Evolutionary conservation across 2,888 invertebrate genomes (phyloP).

Genomic region (Volucella inanis): DNA sequence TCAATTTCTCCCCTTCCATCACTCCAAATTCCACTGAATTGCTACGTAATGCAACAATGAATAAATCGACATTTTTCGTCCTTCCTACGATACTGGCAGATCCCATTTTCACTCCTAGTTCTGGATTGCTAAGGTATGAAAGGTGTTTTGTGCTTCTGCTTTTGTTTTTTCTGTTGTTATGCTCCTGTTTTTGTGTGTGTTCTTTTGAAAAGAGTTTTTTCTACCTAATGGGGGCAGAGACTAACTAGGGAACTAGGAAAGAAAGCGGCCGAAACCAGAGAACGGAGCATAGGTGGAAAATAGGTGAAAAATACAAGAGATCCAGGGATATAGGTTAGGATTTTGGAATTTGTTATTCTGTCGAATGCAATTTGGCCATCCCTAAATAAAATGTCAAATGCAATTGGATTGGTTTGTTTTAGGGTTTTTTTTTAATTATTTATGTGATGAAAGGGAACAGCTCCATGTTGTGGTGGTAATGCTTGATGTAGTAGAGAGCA

Average conservation of each 20-base stretch:
- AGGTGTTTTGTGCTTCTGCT: constrained; percentile 17
- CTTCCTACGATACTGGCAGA: background rate
- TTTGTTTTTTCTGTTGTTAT: constrained; percentile 28
- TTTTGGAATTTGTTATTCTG: constrained; percentile 58
- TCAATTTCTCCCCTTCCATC: constrained; percentile 5
- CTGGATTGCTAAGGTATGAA: constrained; percentile 21
- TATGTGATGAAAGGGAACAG: constrained; percentile 10
- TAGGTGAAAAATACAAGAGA: constrained; percentile 51
- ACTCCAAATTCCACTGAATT: constrained; percentile 44
- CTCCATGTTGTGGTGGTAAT: background rate
- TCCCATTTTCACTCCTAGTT: constrained; percentile 6
- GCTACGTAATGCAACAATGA: constrained; percentile 74
- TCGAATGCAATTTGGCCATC: constrained; percentile 67
- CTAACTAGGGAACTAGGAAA: too few species aligned
- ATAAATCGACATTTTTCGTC: constrained; percentile 70
- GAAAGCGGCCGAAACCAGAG: too few species aligned
- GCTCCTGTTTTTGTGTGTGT: constrained; percentile 32
- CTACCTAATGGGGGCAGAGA: constrained; percentile 8
- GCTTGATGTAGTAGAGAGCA: too few species aligned
- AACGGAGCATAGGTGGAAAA: constrained; percentile 26
- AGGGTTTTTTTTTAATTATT: constrained; percentile 48
- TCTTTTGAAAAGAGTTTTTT: background rate
- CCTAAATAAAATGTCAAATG: constrained; percentile 57
- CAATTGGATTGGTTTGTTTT: constrained; percentile 54
- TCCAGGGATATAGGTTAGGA: constrained; percentile 71